phyloP scores from a whole-genome alignment of 2,888 invertebrate species.

The Euplexia lucipara region DNA sequence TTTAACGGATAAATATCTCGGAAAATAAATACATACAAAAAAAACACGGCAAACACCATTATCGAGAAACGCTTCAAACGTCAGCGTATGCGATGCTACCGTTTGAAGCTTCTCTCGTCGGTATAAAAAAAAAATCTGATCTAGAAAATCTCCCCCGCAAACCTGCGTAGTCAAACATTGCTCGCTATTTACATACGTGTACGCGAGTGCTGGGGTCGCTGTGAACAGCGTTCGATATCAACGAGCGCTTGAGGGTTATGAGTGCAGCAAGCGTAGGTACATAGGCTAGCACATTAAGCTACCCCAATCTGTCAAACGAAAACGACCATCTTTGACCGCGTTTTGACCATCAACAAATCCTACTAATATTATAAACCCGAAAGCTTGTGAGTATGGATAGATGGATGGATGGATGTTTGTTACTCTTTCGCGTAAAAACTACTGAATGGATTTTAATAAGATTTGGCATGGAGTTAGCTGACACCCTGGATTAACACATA shows the following conservation, averaged over 20 bases:
- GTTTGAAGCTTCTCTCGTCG: conserved; percentile 37
- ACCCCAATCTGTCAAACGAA: no score
- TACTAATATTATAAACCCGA: no score
- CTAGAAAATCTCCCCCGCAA: conserved; percentile 64
- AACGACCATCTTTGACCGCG: no score
- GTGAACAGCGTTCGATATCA: conserved; percentile 65
- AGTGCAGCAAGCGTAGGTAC: conserved; percentile 64
- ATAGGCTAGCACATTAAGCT: no score
- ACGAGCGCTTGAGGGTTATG: conserved; percentile 63
- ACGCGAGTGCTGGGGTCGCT: conserved; percentile 40
- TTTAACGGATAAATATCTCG: conserved; percentile 24
- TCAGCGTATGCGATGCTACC: conserved; percentile 37
- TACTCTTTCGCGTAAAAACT: no score
- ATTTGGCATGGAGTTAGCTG: no score
- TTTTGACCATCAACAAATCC: no score
- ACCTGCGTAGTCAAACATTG: conserved; percentile 70
- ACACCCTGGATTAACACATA: no score
- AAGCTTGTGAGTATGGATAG: no score
- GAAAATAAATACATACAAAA: conserved; percentile 36
- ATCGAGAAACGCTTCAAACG: conserved; percentile 71
- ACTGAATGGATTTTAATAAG: no score
- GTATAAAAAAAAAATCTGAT: conserved; percentile 66
- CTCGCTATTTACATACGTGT: conserved; percentile 64
- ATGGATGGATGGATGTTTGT: no score
- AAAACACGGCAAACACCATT: conserved; percentile 69